These are phyloP conservation scores for Exephanes ischioxanthus DNA, from an alignment of 2,888 invertebrate genomes.

Conservation along the genomic window DNA sequence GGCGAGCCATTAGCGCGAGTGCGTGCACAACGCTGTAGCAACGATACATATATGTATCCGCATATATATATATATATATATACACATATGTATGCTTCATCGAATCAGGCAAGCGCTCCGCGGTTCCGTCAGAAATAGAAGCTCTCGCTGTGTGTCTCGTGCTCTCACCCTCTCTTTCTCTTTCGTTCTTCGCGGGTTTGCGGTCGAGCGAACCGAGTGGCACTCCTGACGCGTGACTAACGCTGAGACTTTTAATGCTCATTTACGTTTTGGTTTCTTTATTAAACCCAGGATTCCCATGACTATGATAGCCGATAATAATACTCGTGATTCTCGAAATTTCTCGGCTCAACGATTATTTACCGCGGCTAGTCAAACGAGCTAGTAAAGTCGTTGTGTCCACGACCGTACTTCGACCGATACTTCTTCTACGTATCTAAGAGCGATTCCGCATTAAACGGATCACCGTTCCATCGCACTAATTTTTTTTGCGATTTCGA, in stretches of 20 bases:
- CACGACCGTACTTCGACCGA: neutral
- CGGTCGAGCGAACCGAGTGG: conserved; percentile 54
- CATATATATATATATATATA: no score
- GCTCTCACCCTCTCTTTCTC: conserved; percentile 18
- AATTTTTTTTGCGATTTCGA: no score
- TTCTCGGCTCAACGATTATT: conserved; percentile 17
- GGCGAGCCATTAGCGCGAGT: conserved; percentile 67
- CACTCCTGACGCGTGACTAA: conserved; percentile 62
- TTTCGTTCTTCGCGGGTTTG: conserved; percentile 35
- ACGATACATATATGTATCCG: neutral
- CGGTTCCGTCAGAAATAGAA: conserved; percentile 62
- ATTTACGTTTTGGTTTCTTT: conserved; percentile 17
- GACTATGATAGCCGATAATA: conserved; percentile 39
- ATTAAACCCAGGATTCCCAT: conserved; percentile 36
- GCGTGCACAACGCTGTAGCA: conserved; percentile 24
- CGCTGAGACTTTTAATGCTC: conserved; percentile 50
- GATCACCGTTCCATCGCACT: neutral
- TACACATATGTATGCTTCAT: conserved; percentile 44
- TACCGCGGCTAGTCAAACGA: neutral
- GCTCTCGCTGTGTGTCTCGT: conserved; percentile 35
- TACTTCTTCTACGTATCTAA: neutral
- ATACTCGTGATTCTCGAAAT: conserved; percentile 42
- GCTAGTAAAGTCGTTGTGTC: neutral
- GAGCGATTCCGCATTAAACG: neutral
- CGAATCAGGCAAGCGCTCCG: conserved; percentile 47